phyloP scores from a whole-genome alignment of 2,113 vertebrate species.

The Hippopotamus amphibius region DNA sequence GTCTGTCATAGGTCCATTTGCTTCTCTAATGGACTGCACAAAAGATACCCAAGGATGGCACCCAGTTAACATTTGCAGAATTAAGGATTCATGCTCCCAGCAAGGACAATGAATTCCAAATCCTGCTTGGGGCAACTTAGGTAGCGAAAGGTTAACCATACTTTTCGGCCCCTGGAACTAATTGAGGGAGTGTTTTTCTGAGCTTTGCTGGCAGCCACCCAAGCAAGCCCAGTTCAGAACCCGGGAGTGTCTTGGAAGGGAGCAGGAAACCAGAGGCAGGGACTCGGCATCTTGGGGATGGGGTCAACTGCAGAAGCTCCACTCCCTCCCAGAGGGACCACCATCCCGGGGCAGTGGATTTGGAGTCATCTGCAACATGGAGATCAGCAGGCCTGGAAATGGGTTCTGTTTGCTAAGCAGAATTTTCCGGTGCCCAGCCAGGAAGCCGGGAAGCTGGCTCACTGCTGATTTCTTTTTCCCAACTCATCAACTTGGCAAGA shows the following conservation, averaged over 20 bases:
- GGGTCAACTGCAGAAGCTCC: not conserved
- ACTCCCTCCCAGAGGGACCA: not conserved
- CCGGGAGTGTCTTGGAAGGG: not conserved
- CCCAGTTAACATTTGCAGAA: not conserved
- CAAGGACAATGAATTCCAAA: not conserved
- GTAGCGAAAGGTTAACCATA: not conserved
- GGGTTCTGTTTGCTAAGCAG: conserved; percentile 66
- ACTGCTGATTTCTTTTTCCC: conserved; percentile 70
- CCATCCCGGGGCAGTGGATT: not conserved
- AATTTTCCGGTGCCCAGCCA: conserved; percentile 64
- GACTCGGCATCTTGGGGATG: rapidly evolving
- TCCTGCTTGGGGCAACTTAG: not conserved
- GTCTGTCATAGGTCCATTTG: rapidly evolving
- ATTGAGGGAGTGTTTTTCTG: not conserved
- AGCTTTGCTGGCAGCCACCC: not conserved
- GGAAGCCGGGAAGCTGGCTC: conserved; percentile 42
- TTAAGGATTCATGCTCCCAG: not conserved
- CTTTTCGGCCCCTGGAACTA: not conserved
- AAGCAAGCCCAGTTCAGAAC: not conserved
- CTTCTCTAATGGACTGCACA: not conserved
- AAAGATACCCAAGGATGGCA: not conserved
- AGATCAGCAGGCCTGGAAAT: conserved; percentile 52
- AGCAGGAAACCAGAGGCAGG: not conserved
- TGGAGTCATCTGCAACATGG: not conserved
- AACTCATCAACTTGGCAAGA: conserved; percentile 68